phyloP scores from a whole-genome alignment of 2,113 vertebrate genomes.

The Herpailurus yagouaroundi region DNA sequence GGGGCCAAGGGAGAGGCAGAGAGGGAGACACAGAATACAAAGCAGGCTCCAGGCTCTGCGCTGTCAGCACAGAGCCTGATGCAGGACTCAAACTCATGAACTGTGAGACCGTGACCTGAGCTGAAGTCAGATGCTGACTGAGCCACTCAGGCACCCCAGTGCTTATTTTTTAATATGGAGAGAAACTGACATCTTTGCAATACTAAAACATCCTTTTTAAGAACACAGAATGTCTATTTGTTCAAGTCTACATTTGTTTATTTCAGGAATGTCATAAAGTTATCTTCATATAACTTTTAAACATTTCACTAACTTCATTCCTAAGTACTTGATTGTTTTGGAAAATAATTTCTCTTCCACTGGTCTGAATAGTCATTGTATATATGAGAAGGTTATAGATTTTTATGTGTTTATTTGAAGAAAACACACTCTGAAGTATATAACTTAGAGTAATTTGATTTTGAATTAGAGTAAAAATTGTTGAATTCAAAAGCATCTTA shows the following conservation, averaged over 20 bases:
- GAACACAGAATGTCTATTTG: neutral
- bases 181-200: neutral
- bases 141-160: too few species aligned
- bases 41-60: too few species aligned
- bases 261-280: neutral
- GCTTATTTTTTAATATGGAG: neutral
- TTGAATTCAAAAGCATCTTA: conserved; percentile 6
- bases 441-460: neutral
- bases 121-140: too few species aligned
- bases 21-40: too few species aligned
- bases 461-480: neutral
- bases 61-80: too few species aligned
- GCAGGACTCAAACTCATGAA: too few species aligned
- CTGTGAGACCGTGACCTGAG: too few species aligned
- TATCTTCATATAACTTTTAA: neutral
- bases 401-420: neutral
- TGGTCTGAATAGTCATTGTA: neutral
- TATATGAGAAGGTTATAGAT: neutral
- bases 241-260: neutral
- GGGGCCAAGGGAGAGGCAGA: too few species aligned
- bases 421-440: neutral
- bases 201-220: neutral
- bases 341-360: neutral
- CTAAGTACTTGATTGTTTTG: neutral
- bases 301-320: neutral